phyloP scores from a whole-genome alignment of 1,140 invertebrate species.

The Neodiprion lecontei region DNA sequence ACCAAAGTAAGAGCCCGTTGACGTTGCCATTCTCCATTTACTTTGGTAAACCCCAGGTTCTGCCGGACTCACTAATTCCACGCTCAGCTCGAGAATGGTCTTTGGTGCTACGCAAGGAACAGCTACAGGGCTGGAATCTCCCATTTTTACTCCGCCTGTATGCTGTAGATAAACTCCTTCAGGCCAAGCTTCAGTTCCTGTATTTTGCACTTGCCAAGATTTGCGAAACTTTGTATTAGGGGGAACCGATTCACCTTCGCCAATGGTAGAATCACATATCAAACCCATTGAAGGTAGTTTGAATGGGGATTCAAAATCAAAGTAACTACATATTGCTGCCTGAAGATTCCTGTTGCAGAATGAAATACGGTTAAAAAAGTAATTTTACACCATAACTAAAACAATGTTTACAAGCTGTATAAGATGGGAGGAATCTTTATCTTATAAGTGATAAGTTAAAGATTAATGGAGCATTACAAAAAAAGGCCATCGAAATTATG shows the following conservation, averaged over 20 bases:
- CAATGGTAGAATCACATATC: slow-evolving; percentile 78
- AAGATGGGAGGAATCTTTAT: slow-evolving; percentile 9
- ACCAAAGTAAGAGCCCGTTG: slow-evolving; percentile 83
- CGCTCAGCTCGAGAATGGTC: slow-evolving; percentile 70
- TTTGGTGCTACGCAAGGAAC: slow-evolving; percentile 72
- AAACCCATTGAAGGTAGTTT: slow-evolving; percentile 80
- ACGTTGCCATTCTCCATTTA: slow-evolving; percentile 84
- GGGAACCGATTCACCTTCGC: slow-evolving; percentile 76
- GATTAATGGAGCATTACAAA: not conserved
- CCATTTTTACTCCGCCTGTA: slow-evolving; percentile 68
- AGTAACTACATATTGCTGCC: slow-evolving; percentile 93
- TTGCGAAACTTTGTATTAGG: slow-evolving; percentile 80
- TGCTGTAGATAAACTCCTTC: slow-evolving; percentile 76
- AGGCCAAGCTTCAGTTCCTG: slow-evolving; percentile 81
- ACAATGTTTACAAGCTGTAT: slow-evolving; percentile 4
- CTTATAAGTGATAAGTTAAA: slow-evolving; percentile 3
- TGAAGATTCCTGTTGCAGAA: slow-evolving; percentile 87
- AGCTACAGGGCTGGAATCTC: slow-evolving; percentile 64
- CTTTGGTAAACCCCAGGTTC: slow-evolving; percentile 77
- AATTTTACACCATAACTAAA: slow-evolving; percentile 11
- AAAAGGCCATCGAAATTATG: not conserved
- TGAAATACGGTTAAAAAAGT: slow-evolving; percentile 29
- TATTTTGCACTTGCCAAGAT: slow-evolving; percentile 83
- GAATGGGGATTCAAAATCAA: slow-evolving; percentile 80
- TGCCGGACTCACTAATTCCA: slow-evolving; percentile 74